These are phyloP conservation scores for Gorsachius magnificus DNA, from an alignment of 2,797 vertebrate species.

Conservation along the genomic window DNA sequence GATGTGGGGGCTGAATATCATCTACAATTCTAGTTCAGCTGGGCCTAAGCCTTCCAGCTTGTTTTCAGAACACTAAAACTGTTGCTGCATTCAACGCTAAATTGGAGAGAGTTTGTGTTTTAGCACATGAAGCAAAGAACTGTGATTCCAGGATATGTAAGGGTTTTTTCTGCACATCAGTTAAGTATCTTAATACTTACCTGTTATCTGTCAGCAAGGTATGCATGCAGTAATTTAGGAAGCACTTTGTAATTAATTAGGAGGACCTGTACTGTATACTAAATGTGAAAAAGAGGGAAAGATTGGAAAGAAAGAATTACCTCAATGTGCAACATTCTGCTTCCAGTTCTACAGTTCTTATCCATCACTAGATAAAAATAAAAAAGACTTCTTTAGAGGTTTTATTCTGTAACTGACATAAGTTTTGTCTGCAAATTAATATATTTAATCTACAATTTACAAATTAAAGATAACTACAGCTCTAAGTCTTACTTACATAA, in stretches of 20 bases:
- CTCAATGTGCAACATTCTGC: not conserved
- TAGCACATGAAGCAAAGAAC: not conserved
- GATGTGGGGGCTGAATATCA: not conserved
- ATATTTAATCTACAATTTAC: not conserved
- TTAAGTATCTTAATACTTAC: not conserved
- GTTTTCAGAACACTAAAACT: not conserved
- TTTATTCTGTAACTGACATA: not conserved
- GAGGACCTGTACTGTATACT: not conserved
- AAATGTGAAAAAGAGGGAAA: not conserved
- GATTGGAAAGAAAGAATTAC: not conserved
- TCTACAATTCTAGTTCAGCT: not conserved
- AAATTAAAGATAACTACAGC: not conserved
- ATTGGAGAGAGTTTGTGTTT: not conserved
- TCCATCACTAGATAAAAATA: not conserved
- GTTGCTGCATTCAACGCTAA: not conserved
- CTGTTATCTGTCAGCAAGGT: not conserved
- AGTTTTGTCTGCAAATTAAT: not conserved
- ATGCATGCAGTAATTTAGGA: not conserved
- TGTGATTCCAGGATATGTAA: not conserved
- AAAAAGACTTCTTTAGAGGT: not conserved
- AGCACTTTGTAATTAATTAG: not conserved
- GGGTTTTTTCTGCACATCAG: not conserved
- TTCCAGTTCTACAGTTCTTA: not conserved
- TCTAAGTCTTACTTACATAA: not conserved
- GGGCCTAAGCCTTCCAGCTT: not conserved